Evolutionary conservation across 1,140 invertebrate species (phyloP).

Genomic region (Holotrichia oblita): DNA sequence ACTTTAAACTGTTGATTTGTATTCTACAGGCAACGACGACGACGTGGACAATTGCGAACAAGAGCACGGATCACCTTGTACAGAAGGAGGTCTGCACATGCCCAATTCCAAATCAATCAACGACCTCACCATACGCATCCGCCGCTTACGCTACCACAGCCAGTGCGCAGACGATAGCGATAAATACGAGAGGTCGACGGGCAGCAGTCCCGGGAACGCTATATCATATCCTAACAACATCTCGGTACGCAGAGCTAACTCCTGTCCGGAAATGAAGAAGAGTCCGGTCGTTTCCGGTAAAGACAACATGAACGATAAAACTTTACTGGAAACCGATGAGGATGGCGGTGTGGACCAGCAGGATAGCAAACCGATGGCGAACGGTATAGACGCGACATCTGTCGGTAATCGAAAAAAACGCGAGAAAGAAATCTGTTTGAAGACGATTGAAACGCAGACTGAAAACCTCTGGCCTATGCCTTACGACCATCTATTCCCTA

Average conservation of each 20-base stretch:
- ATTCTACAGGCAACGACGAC: conserved; percentile 40
- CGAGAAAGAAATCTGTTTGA: conserved; percentile 42
- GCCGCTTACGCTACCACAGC: conserved; percentile 70
- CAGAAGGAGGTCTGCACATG: conserved; percentile 69
- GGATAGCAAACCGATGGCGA: conserved; percentile 34
- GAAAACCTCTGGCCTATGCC: conserved; percentile 68
- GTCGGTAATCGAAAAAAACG: conserved; percentile 39
- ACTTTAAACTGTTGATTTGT: too few relatives aligned
- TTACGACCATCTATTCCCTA: conserved; percentile 77
- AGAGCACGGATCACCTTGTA: conserved; percentile 63
- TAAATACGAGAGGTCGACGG: conserved; percentile 54
- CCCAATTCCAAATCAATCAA: conserved; percentile 68
- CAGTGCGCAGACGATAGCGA: conserved; percentile 62
- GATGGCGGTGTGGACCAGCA: conserved; percentile 47
- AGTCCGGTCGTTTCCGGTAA: conserved; percentile 50
- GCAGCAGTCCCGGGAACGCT: conserved; percentile 60
- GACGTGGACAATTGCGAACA: conserved; percentile 61
- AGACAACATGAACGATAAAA: conserved; percentile 51
- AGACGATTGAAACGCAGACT: conserved; percentile 69
- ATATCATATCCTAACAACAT: conserved; percentile 45
- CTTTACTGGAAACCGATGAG: conserved; percentile 56
- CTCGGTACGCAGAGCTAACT: conserved; percentile 66
- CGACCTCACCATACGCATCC: conserved; percentile 71
- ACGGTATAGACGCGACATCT: conserved; percentile 42
- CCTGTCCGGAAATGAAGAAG: conserved; percentile 71